Conservation (phyloP, 2,113 vertebrate genomes). For the Chlorocebus sabaeus region DNA sequence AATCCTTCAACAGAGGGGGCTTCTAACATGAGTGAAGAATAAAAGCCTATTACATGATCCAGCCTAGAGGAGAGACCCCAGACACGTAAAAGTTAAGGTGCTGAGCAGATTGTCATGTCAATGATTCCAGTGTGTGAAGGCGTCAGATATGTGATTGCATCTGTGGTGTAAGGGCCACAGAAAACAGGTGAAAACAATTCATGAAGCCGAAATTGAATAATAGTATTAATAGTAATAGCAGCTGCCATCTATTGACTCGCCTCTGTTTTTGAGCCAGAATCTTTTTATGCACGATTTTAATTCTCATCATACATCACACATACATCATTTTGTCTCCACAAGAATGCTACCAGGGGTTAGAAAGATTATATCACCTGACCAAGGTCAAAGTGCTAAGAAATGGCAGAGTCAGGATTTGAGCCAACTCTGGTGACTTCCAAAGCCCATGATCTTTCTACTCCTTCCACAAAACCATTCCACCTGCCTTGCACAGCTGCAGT, state of each 20-base stretch:
- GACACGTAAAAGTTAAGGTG: no score
- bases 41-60: not conserved
- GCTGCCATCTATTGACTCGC: not conserved
- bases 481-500: not conserved
- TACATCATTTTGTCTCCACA: not conserved
- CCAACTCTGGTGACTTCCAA: not conserved
- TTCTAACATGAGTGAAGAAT: accelerated
- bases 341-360: not conserved
- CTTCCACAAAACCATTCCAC: no score
- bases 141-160: not conserved
- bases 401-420: not conserved
- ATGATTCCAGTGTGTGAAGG: not conserved
- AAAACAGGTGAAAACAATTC: not conserved
- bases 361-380: not conserved
- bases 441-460: not conserved
- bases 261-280: not conserved
- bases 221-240: not conserved
- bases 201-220: not conserved
- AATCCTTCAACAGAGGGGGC: not conserved
- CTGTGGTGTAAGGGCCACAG: not conserved
- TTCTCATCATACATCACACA: not conserved
- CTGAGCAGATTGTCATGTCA: not conserved
- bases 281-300: not conserved
- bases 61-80: not conserved
- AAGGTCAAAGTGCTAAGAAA: not conserved